Conservation (phyloP, 2,888 invertebrate genomes). For the Melipona bicolor region DNA sequence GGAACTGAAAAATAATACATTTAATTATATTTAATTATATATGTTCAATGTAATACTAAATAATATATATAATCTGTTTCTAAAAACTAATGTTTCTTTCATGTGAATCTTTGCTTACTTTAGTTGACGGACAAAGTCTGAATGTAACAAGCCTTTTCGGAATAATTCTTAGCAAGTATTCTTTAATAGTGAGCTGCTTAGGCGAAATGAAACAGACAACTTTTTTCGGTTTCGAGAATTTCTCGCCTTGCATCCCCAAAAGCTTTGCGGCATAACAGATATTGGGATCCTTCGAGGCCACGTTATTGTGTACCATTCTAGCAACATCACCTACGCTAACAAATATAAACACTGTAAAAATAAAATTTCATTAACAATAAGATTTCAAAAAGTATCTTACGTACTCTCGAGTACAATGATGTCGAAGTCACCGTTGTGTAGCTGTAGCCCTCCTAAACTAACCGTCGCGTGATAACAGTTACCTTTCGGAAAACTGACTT, state of each 20-base stretch:
- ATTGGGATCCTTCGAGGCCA: constrained; percentile 93
- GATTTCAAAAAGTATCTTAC: neutral
- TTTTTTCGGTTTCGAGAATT: constrained; percentile 91
- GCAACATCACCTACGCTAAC: constrained; percentile 88
- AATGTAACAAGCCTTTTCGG: constrained; percentile 96
- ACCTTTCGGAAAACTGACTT: constrained; percentile 91
- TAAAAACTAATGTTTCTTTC: neutral
- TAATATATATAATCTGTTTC: no score
- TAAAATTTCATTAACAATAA: neutral
- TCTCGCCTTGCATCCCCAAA: constrained; percentile 86
- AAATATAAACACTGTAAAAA: neutral
- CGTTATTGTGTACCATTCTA: constrained; percentile 93
- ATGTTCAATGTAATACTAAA: neutral
- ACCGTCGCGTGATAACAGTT: constrained; percentile 94
- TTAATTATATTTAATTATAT: neutral
- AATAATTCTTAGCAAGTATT: constrained; percentile 96
- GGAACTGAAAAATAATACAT: constrained; percentile 86
- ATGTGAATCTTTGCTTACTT: constrained; percentile 85
- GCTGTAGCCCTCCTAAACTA: constrained; percentile 89
- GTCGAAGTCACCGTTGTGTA: constrained; percentile 96
- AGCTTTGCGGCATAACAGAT: constrained; percentile 94
- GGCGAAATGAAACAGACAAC: constrained; percentile 96
- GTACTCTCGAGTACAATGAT: constrained; percentile 95
- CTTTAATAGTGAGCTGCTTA: constrained; percentile 96
- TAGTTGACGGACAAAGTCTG: constrained; percentile 96